Evolutionary conservation across 2,113 vertebrate genomes (phyloP).

Genomic region (Bucco capensis): DNA sequence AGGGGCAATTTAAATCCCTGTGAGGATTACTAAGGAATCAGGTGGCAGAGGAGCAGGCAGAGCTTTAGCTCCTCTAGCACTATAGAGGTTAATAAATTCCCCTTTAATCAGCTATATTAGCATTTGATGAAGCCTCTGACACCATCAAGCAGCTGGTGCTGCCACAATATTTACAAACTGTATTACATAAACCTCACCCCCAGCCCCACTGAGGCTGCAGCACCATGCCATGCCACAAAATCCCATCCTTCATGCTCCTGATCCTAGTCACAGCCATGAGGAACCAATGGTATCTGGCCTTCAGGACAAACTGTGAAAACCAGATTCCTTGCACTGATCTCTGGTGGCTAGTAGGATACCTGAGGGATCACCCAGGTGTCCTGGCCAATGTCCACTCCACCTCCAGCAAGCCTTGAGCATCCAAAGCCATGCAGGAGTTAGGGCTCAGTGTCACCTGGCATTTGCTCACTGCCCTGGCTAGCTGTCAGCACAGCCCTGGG

Average conservation of each 20-base stretch:
- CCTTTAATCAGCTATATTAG: not conserved
- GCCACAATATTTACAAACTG: not conserved
- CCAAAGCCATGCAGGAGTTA: rapidly evolving
- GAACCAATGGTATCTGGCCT: not conserved
- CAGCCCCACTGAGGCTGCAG: not conserved
- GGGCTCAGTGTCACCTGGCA: not conserved
- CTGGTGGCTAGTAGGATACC: not conserved
- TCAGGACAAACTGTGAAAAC: not conserved
- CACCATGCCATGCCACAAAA: not conserved
- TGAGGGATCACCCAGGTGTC: rapidly evolving
- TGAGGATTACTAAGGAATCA: not conserved
- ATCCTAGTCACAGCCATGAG: not conserved
- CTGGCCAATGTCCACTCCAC: not conserved
- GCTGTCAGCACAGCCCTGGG: rapidly evolving
- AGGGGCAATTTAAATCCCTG: not conserved
- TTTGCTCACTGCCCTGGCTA: not conserved
- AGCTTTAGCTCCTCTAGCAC: not conserved
- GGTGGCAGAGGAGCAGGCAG: not conserved
- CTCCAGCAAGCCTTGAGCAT: not conserved
- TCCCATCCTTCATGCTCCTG: not conserved
- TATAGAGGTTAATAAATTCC: not conserved
- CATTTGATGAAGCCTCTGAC: not conserved
- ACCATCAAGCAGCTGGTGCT: not conserved
- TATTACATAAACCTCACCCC: not conserved
- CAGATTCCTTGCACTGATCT: not conserved